phyloP scores from a whole-genome alignment of 1,140 invertebrate species.

The Pantala flavescens region DNA sequence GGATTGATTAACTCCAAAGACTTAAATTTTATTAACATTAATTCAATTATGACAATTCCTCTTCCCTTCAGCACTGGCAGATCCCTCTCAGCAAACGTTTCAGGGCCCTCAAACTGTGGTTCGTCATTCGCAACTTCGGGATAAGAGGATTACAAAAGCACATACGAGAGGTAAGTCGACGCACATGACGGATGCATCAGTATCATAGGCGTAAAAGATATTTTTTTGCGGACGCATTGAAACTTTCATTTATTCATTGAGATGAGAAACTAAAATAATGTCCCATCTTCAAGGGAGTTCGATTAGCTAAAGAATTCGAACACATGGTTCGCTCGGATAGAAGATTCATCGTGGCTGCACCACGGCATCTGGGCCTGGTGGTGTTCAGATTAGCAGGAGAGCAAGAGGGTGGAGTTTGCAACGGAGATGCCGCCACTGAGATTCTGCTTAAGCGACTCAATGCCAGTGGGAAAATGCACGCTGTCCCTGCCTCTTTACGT shows the following conservation, averaged over 20 bases:
- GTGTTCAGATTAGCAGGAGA: conserved; percentile 82
- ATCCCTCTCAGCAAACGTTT: conserved; percentile 95
- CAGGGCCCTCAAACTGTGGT: conserved; percentile 93
- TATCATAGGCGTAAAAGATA: too few relatives aligned
- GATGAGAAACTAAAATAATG: too few relatives aligned
- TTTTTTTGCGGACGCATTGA: too few relatives aligned
- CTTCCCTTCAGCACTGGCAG: conserved; percentile 79
- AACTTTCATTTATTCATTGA: too few relatives aligned
- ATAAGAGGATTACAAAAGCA: conserved; percentile 80
- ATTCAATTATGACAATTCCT: not conserved
- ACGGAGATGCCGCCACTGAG: conserved; percentile 49
- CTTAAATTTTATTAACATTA: too few relatives aligned
- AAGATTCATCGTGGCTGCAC: conserved; percentile 82
- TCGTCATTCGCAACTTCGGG: conserved; percentile 86
- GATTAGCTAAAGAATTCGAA: conserved; percentile 84
- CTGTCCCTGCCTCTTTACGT: conserved; percentile 78
- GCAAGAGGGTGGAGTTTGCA: conserved; percentile 42
- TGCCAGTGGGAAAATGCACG: conserved; percentile 70
- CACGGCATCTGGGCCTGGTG: conserved; percentile 82
- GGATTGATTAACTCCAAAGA: too few relatives aligned
- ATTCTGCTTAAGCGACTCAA: conserved; percentile 79
- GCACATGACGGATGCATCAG: conserved; percentile 16
- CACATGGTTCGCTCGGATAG: conserved; percentile 64
- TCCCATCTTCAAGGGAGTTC: conserved; percentile 47
- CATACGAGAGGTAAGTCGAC: conserved; percentile 60